Percentiles rank a stretch among this genome's conserved stretches.
Conservation (phyloP, 2,113 vertebrate species). For the Ceyx cyanopectus region DNA sequence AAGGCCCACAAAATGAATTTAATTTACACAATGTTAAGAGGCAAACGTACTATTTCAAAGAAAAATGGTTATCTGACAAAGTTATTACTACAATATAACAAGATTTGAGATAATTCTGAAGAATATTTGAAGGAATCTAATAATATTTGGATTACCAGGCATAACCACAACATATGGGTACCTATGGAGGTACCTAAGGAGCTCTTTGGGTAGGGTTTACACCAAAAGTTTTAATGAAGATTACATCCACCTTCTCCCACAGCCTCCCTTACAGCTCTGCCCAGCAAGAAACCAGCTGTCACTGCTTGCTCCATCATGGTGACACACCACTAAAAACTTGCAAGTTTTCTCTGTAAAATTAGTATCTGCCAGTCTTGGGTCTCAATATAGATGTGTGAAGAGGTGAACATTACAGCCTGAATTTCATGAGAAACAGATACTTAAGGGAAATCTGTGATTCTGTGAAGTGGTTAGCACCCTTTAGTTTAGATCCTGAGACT, state of each 20-base stretch:
- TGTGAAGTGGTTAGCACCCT: background rate
- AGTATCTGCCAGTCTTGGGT: background rate
- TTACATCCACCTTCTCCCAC: background rate
- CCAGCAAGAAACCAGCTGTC: background rate
- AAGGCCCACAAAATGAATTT: background rate
- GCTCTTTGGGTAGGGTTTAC: background rate
- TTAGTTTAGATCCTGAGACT: background rate
- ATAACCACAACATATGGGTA: background rate
- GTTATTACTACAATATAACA: background rate
- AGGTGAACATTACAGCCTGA: background rate
- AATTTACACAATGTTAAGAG: background rate
- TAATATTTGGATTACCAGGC: background rate
- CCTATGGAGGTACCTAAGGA: background rate
- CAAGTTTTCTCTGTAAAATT: background rate
- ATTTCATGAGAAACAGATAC: background rate
- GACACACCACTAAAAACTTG: background rate
- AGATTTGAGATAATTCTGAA: background rate
- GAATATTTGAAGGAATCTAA: background rate
- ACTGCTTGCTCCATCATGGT: background rate
- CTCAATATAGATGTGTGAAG: background rate
- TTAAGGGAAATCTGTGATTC: background rate
- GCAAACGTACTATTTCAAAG: background rate
- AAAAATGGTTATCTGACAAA: background rate
- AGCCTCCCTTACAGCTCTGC: background rate
- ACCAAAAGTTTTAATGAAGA: background rate